Evolutionary conservation across 2,113 vertebrate species (phyloP), one percentile per base, ranked within the genome.

Genomic region (Bos indicus): DNA sequence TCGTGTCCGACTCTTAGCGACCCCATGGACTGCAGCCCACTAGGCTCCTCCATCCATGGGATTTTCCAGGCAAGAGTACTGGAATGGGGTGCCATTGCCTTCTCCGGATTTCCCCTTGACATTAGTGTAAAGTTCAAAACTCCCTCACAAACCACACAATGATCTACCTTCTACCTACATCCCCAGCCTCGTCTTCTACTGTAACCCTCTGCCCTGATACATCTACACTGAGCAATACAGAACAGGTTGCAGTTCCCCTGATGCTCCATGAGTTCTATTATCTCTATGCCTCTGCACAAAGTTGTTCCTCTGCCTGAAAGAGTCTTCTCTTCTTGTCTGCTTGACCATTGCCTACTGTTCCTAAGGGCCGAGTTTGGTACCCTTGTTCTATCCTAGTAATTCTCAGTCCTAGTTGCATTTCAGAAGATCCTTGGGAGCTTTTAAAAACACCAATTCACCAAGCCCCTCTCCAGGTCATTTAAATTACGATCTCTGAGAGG

Each of bases 281-380:
- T 52, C 33, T 82, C 54, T 52, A 82, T 28, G 82, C 26, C 67
- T 91, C 78, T 30, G 9, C 28, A 77, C 77, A 93, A 96, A 93
- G 51, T 67, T 93, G 12, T 74, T 94, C 43, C 78, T 57, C 86
- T 51, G 78, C 17, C n/a, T 28, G 7, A 62, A 96, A 80, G 33
- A 56, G 3, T 81, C 28, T 96, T 95, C 51, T 85, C 59, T 90
- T 57, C 51, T 95, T 88, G 14, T 62, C 46, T 90, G 60, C 33
- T 86, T 89, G 46, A 71, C 16, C 25, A 54, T 3, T 54, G 48
- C 17, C 52, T 83, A 33, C 62, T 95, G 96, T 56, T 88, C 51
- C 51, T 89, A 95, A 96, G n/a, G 36, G 81, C 28, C 94, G 74
- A 82, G 33, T 92, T 80, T 90, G 89, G 64, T 95, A 28, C 88